A percentile compares a stretch with the other conserved stretches of the same genome.
Evolutionary conservation across 2,113 vertebrate species (phyloP).

Genomic region (Sander vitreus): DNA sequence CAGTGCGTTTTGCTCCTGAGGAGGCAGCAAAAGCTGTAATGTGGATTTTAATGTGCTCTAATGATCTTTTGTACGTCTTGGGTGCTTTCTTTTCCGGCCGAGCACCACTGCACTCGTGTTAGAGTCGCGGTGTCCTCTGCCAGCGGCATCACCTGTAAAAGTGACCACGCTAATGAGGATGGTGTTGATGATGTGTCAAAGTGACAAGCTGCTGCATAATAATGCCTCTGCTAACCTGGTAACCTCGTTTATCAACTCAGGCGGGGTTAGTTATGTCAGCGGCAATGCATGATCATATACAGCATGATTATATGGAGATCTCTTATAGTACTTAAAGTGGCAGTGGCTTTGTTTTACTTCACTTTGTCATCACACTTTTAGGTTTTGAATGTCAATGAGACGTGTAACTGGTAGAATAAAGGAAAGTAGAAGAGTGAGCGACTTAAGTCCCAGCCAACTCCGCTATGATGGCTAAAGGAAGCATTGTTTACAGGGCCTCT

Average conservation of each 20-base stretch:
- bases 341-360: neutral
- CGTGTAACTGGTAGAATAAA: neutral
- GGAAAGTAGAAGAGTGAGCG: neutral
- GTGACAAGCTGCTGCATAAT: conserved; percentile 46
- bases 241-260: conserved; percentile 48
- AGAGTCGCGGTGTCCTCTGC: conserved; percentile 10
- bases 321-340: neutral
- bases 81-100: conserved; percentile 22
- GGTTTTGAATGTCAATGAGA: neutral
- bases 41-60: conserved; percentile 83
- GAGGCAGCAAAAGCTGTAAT: conserved; percentile 76
- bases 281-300: conserved; percentile 22
- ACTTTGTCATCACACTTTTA: neutral
- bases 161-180: conserved; percentile 54
- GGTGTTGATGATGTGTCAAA: conserved; percentile 40
- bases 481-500: neutral
- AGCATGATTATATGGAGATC: conserved; percentile 14
- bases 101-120: neutral
- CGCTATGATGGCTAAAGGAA: neutral
- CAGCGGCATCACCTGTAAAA: conserved; percentile 70
- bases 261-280: conserved; percentile 2
- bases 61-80: conserved; percentile 72
- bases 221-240: conserved; percentile 62
- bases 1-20: conserved; percentile 63
- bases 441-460: neutral